phyloP scores from a whole-genome alignment of 2,113 vertebrate genomes.

The Salvelinus fontinalis region DNA sequence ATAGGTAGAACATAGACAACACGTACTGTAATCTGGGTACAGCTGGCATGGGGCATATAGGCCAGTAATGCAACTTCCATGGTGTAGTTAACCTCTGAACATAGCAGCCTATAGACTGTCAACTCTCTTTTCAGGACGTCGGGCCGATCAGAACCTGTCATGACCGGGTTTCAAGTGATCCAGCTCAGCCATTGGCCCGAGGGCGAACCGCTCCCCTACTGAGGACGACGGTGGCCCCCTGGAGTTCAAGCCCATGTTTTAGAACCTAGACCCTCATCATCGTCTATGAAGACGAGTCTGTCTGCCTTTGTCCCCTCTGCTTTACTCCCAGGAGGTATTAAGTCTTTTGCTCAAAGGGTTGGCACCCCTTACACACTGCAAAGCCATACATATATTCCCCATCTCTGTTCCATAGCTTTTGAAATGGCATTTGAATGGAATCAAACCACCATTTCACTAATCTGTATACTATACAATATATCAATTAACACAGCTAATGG shows the following conservation, averaged over 20 bases:
- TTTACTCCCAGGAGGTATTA: constrained; percentile 16
- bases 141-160: constrained; percentile 35
- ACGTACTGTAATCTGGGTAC: constrained; percentile 22
- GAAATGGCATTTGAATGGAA: constrained; percentile 23
- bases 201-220: constrained; percentile 49
- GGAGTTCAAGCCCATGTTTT: not conserved
- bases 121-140: constrained; percentile 46
- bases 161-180: constrained; percentile 31
- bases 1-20: constrained; percentile 20
- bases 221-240: constrained; percentile 25
- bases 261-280: not conserved
- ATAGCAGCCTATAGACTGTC: constrained; percentile 41
- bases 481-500: not conserved
- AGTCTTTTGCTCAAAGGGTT: constrained; percentile 5
- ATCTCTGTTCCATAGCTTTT: constrained; percentile 23
- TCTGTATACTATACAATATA: not conserved
- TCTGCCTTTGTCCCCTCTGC: constrained; percentile 21
- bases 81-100: constrained; percentile 65
- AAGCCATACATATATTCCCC: constrained; percentile 4
- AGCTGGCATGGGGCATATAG: constrained; percentile 5
- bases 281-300: not conserved
- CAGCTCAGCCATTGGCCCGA: constrained; percentile 52
- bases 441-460: constrained; percentile 22
- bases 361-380: constrained; percentile 1
- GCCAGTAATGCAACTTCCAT: constrained; percentile 41